A percentile compares a stretch with the other conserved stretches of the same genome.
These are phyloP conservation scores for Formica selysi DNA, from an alignment of 1,140 invertebrate species.

Conservation along the genomic window DNA sequence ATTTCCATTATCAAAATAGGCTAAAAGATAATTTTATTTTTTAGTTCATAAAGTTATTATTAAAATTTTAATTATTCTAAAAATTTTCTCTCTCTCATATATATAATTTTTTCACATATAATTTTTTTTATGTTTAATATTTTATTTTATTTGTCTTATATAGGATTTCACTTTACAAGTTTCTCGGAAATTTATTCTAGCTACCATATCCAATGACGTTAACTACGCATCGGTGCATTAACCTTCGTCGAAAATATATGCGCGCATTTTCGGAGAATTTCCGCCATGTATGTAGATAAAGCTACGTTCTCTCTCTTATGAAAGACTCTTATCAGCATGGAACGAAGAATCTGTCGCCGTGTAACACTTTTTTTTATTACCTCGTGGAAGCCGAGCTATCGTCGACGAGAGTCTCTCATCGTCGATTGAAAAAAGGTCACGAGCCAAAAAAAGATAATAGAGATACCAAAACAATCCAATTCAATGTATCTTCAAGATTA, in stretches of 20 bases:
- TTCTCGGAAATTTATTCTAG: conserved; percentile 35
- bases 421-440: neutral
- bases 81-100: neutral
- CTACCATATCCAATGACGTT: neutral
- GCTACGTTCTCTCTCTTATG: conserved; percentile 57
- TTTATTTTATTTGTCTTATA: neutral
- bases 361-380: conserved; percentile 70
- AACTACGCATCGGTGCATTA: conserved; percentile 24
- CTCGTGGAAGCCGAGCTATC: conserved; percentile 41
- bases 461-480: neutral
- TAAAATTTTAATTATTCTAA: neutral
- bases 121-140: neutral
- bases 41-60: neutral
- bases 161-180: neutral
- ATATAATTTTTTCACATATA: no score
- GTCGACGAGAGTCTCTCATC: conserved; percentile 33
- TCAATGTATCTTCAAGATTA: neutral
- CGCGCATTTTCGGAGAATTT: conserved; percentile 62
- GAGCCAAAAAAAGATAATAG: neutral
- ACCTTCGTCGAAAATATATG: conserved; percentile 56
- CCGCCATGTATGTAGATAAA: conserved; percentile 59
- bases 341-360: conserved; percentile 50
- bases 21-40: neutral
- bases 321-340: conserved; percentile 63
- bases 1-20: neutral